These are phyloP conservation scores for Euborellia annulipes DNA, from an alignment of 1,140 invertebrate species.

Conservation along the genomic window DNA sequence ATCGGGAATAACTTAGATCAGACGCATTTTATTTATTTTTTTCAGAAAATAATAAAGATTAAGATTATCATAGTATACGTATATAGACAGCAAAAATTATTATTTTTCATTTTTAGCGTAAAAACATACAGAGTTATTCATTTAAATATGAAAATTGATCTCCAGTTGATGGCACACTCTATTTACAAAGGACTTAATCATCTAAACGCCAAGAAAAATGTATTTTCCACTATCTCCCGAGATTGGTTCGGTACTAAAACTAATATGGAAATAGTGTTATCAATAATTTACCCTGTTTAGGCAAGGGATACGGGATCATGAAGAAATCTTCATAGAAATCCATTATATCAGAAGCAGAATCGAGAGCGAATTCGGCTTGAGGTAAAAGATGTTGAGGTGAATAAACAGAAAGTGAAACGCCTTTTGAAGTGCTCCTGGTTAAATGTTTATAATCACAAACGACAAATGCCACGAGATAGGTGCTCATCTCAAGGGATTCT, in stretches of 20 bases:
- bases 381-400: conserved; percentile 60
- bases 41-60: conserved; percentile 3
- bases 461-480: conserved; percentile 71
- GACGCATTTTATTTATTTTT: no score
- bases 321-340: conserved; percentile 78
- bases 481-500: conserved; percentile 66
- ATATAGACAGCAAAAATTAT: background rate
- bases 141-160: background rate
- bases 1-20: no score
- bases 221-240: no score
- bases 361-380: conserved; percentile 64
- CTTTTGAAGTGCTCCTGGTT: conserved; percentile 40
- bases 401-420: conserved; percentile 59
- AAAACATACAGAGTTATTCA: no score
- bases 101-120: background rate
- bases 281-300: conserved; percentile 47
- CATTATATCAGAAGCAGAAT: conserved; percentile 56
- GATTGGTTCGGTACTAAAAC: no score
- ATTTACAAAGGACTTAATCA: no score
- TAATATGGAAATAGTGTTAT: background rate
- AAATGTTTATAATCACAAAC: conserved; percentile 62
- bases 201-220: no score
- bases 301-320: conserved; percentile 62
- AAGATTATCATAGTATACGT: background rate
- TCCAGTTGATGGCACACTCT: no score